Evolutionary conservation across 2,113 vertebrate genomes (phyloP).

Genomic region (Pachypanchax playfairii): DNA sequence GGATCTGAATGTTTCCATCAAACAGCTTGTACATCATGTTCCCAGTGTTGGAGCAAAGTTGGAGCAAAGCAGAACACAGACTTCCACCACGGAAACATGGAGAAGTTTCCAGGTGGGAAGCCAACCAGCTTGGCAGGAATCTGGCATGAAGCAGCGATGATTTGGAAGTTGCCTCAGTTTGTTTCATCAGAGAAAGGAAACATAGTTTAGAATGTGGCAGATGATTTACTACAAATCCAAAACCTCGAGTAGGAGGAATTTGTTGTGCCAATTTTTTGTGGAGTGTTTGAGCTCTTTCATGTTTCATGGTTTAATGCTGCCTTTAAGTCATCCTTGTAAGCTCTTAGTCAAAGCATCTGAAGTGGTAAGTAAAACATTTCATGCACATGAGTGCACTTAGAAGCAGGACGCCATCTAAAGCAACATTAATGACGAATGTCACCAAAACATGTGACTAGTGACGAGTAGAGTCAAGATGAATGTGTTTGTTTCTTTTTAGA

Average conservation of each 20-base stretch:
- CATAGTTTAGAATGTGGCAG: neutral
- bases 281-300: constrained; percentile 47
- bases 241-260: constrained; percentile 25
- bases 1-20: constrained; percentile 14
- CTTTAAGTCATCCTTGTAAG: constrained; percentile 60
- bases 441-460: constrained; percentile 5
- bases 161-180: neutral
- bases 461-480: constrained; percentile 21
- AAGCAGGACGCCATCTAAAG: constrained; percentile 30
- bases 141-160: constrained; percentile 13
- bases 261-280: constrained; percentile 43
- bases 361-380: constrained; percentile 52
- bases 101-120: constrained; percentile 4
- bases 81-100: neutral
- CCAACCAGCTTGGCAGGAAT: constrained; percentile 22
- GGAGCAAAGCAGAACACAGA: constrained; percentile 9
- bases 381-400: constrained; percentile 43
- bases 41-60: constrained; percentile 12
- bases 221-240: constrained; percentile 23
- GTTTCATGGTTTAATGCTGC: constrained; percentile 59
- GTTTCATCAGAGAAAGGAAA: neutral
- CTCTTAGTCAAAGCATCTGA: constrained; percentile 53
- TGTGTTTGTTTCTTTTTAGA: neutral
- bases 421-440: constrained; percentile 13
- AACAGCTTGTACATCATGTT: constrained; percentile 35